Evolutionary conservation across 1,140 invertebrate species (phyloP), one percentile per base, ranked within the genome.

Genomic region (Microplitis demolitor): DNA sequence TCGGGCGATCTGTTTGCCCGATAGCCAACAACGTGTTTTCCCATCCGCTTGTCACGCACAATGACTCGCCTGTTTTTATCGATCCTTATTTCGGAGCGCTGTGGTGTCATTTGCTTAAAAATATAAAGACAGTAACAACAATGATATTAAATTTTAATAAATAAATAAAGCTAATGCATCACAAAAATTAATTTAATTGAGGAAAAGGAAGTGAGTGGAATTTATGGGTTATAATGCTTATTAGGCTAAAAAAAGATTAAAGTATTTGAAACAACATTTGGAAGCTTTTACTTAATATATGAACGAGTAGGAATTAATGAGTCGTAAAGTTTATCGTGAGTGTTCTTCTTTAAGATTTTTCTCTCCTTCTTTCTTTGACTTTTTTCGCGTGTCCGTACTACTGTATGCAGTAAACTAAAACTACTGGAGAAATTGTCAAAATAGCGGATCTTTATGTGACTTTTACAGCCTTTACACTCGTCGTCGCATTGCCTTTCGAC

Each of bases 371-470:
- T 1, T 9, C 16, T 58, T 58, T 50, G 35, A 13, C 4, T 64
- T 16, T 64, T 50, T 53, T n/a, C 53, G 9, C n/a, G 39, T 24
- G 24, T 45, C 11, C 6, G 39, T 45, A 45, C 39, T 45, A 45
- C 39, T 45, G 39, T 45, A 11, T 45, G 39, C 14, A 13, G 50
- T 66, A 37, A 16, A 31, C 50, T 67, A 39, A 14, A 54, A 50
- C 31, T 54, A 33, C 66, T 50, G 45, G 31, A 53, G 24, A 79
- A 80, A 84, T 84, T 85, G 84, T 86, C 84, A 85, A 86, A 87
- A 85, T 85, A 86, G 83, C 84, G 80, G 79, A 84, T 85, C 84
- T 85, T 84, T 84, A 84, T 79, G 83, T 79, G 77, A 78, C 72
- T 84, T 85, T 85, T 85, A 85, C 83, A 82, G 76, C 78, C 81